Conservation (phyloP, 2,113 vertebrate genomes). For the Gobiocypris rarus region DNA sequence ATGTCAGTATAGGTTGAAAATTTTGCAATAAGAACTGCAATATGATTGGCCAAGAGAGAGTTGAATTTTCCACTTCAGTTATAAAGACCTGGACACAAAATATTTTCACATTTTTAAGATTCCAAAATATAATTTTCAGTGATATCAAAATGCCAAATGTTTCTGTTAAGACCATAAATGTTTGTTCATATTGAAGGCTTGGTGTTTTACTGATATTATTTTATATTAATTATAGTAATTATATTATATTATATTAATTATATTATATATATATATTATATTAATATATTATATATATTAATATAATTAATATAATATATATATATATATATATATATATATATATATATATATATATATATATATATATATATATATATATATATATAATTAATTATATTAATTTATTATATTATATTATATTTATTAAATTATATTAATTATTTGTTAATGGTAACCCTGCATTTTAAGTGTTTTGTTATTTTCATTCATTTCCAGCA, state of each 20-base stretch:
- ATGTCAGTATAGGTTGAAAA: no score
- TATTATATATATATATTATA: no score
- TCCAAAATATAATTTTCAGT: not conserved
- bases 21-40: no score
- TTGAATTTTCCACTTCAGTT: not conserved
- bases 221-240: no score
- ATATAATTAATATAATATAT: no score
- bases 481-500: not conserved
- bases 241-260: no score
- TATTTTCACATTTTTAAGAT: not conserved
- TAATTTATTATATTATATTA: not conserved
- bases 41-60: not conserved
- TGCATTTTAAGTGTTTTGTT: not conserved
- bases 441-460: not conserved
- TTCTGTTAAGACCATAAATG: not conserved
- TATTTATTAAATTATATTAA: not conserved
- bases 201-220: no score
- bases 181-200: not conserved
- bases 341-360: no score
- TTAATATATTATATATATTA: no score
- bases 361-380: no score
- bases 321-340: no score
- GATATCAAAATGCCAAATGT: not conserved
- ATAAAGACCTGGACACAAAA: not conserved
- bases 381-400: no score